A percentile compares a stretch with the other conserved stretches of the same genome.
These are phyloP conservation scores for Brachionus plicatilis DNA, from an alignment of 1,140 invertebrate genomes.

Conservation along the genomic window DNA sequence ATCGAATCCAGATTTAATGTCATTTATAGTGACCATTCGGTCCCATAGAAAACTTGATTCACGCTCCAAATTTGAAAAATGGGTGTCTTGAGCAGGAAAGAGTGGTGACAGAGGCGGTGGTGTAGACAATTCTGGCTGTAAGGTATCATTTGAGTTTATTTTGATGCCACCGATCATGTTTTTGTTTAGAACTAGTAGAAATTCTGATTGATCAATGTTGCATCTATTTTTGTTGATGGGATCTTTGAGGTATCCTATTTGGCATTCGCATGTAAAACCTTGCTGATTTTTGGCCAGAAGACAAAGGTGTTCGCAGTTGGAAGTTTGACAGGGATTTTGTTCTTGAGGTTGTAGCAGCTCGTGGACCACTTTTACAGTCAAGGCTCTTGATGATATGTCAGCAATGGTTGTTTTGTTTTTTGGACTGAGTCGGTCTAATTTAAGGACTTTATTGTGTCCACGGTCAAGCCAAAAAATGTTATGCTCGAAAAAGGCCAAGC, in stretches of 20 bases:
- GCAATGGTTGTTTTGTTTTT: slow-evolving; percentile 41
- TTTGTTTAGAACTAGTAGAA: neutral
- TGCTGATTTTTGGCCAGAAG: slow-evolving; percentile 64
- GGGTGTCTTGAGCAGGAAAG: neutral
- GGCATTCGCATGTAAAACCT: slow-evolving; percentile 20
- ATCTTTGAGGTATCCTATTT: slow-evolving; percentile 2
- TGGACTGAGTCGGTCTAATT: slow-evolving; percentile 62
- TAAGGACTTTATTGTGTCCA: slow-evolving; percentile 78
- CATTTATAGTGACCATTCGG: slow-evolving; percentile 46
- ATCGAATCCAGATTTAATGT: slow-evolving; percentile 6
- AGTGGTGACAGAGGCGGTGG: neutral
- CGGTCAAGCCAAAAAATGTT: slow-evolving; percentile 93
- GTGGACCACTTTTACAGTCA: slow-evolving; percentile 85
- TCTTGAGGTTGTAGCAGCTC: slow-evolving; percentile 75
- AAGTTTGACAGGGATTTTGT: slow-evolving; percentile 55
- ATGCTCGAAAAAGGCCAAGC: slow-evolving; percentile 85
- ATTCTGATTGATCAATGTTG: slow-evolving; percentile 21
- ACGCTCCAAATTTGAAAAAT: neutral
- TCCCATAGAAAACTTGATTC: slow-evolving; percentile 47
- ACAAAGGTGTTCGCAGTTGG: slow-evolving; percentile 82
- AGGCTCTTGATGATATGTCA: slow-evolving; percentile 79
- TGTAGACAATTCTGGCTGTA: neutral
- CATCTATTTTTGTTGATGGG: neutral
- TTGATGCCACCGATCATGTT: slow-evolving; percentile 10
- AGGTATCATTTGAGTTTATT: neutral